These are phyloP conservation scores for Sphaerodactylus townsendi DNA, from an alignment of 2,113 vertebrate species.

Conservation along the genomic window DNA sequence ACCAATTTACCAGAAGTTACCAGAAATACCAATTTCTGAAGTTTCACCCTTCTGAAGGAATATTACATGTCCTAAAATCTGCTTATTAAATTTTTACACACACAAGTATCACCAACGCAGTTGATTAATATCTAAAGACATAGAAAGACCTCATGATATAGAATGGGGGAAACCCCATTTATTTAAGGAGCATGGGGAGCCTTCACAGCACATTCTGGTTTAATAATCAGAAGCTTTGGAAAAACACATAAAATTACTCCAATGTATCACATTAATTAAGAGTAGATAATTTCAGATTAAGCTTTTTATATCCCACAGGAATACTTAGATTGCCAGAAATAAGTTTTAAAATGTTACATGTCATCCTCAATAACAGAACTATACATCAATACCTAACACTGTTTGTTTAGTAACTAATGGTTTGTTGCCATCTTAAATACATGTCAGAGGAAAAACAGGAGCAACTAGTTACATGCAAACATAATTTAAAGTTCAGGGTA, in stretches of 20 bases:
- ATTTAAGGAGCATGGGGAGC: background rate
- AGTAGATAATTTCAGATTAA: background rate
- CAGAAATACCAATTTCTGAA: background rate
- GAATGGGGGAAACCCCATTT: background rate
- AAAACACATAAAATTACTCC: slow-evolving; percentile 17
- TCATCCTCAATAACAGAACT: background rate
- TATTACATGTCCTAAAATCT: background rate
- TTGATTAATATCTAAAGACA: background rate
- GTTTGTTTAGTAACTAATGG: background rate
- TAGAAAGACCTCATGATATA: background rate
- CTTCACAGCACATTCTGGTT: background rate
- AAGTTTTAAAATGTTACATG: background rate
- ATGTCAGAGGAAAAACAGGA: slow-evolving; percentile 5
- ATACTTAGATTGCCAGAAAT: background rate
- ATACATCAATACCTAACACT: background rate
- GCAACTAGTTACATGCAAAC: background rate
- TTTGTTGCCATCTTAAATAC: background rate
- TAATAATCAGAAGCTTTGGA: background rate
- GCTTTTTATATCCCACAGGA: background rate
- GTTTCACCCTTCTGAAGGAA: background rate
- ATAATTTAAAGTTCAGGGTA: background rate
- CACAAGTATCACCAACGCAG: background rate
- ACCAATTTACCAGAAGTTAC: too few species aligned
- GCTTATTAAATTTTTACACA: background rate
- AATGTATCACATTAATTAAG: slow-evolving; percentile 12